Base-by-base conservation (phyloP, 2,888 invertebrate species). In the Dione juno region DNA sequence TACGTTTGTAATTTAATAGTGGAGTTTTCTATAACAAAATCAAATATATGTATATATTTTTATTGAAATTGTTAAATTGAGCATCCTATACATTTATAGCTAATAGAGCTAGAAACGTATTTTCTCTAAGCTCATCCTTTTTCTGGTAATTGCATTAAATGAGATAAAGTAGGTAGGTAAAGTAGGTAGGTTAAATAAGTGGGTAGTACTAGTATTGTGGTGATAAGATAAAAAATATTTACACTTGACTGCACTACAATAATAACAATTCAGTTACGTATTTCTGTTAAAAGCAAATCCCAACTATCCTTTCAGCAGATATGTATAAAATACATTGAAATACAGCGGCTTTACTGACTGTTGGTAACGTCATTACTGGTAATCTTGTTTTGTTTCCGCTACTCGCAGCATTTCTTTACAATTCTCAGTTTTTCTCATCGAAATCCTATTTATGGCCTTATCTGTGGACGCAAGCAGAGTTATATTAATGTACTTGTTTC, bases 301-400 rank as follows among this genome's bases (percentile, higher is more conserved):
- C 19, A 11, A 50, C 19, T 50, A 50, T 16, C 19, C 19, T 50
- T 50, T 50, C 19, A 19, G 6, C 11, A 9, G 10, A 59, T 21
- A 21, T 6, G n/a, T 21, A 43, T 43, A 59, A 59, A 59, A 59
- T 59, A 14, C 59, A 14, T 43, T 28, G 59, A n/a, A 43, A 43
- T 28, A 43, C 21, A 21, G 21, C 40, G 35, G 67, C 43, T 59
- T 43, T 28, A 43, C 67, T 41, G 59, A 16, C 67, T 35, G 58
- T 53, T 21, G 16, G 59, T 67, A 67, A 67, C 52, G 13, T 35
- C 52, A 53, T 67, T 67, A 61, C 41, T 19, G 68, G 37, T 68
- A 63, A 68, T 68, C 61, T 10, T 63, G 37, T 68, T 68, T 63
- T 53, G 63, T 63, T 58, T 41, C 52, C 43, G 52, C 63, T 63